A percentile compares a stretch with the other conserved stretches of the same genome.
These are phyloP conservation scores for Riptortus pedestris DNA, from an alignment of 1,140 invertebrate species.

Conservation along the genomic window DNA sequence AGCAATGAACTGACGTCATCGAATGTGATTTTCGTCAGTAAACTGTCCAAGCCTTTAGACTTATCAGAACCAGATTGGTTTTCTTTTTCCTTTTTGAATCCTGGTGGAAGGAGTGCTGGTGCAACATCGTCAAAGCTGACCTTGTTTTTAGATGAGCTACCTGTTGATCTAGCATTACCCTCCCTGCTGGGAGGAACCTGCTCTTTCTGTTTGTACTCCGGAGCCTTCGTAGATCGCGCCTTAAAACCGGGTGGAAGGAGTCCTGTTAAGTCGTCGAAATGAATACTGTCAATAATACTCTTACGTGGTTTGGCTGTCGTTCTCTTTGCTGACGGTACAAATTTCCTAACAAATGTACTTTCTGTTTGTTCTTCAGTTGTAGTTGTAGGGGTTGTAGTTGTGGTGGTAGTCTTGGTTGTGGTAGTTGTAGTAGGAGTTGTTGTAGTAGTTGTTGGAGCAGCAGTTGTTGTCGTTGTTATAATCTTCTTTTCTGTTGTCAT, in stretches of 20 bases:
- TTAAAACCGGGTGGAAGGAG: slow-evolving; percentile 50
- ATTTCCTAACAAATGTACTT: slow-evolving; percentile 49
- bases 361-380: slow-evolving; percentile 40
- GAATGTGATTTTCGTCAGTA: slow-evolving; percentile 35
- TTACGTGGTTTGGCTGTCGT: slow-evolving; percentile 39
- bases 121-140: slow-evolving; percentile 45
- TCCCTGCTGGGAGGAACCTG: slow-evolving; percentile 28
- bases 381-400: slow-evolving; percentile 35
- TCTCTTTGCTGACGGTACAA: slow-evolving; percentile 46
- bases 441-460: slow-evolving; percentile 36
- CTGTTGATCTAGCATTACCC: slow-evolving; percentile 26
- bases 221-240: slow-evolving; percentile 40
- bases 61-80: slow-evolving; percentile 32
- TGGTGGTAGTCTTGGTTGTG: slow-evolving; percentile 28
- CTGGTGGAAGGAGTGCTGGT: slow-evolving; percentile 51
- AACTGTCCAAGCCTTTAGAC: slow-evolving; percentile 27
- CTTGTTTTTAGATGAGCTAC: slow-evolving; percentile 34
- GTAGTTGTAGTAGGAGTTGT: slow-evolving; percentile 34
- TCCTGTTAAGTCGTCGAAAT: slow-evolving; percentile 47
- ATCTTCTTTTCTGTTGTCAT: slow-evolving; percentile 45
- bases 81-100: slow-evolving; percentile 43
- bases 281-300: slow-evolving; percentile 43
- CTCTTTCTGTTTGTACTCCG: slow-evolving; percentile 32
- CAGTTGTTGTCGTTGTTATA: slow-evolving; percentile 31
- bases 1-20: slow-evolving; percentile 35